These are phyloP conservation scores for Fringilla coelebs DNA, from an alignment of 2,797 vertebrate species.

Conservation along the genomic window DNA sequence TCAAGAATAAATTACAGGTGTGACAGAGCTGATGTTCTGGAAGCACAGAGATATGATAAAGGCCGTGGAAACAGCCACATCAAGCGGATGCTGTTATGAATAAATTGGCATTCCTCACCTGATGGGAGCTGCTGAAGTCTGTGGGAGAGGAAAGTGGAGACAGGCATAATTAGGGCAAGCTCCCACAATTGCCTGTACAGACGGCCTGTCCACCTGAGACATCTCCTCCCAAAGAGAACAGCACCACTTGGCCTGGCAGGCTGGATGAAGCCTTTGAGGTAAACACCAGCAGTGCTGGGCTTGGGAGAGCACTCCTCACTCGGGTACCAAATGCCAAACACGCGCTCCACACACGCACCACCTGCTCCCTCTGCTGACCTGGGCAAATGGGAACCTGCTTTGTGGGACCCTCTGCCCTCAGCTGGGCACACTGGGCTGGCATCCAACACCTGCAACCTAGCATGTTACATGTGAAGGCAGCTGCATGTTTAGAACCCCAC, in stretches of 20 bases:
- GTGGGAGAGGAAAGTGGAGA: background rate
- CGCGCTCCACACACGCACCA: accelerated
- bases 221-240: background rate
- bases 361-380: background rate
- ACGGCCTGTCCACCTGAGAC: background rate
- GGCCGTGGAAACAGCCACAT: background rate
- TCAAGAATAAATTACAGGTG: conserved; percentile 62
- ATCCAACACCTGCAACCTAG: background rate
- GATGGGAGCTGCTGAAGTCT: background rate
- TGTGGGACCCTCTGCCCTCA: background rate
- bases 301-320: background rate
- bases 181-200: background rate
- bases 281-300: background rate
- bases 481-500: background rate
- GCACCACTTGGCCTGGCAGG: background rate
- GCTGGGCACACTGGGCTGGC: background rate
- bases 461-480: background rate
- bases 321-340: background rate
- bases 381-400: accelerated
- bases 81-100: conserved; percentile 15
- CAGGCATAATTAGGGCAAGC: background rate
- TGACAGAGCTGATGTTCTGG: conserved; percentile 54
- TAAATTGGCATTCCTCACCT: conserved; percentile 9
- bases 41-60: conserved; percentile 45
- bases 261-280: background rate